Evolutionary conservation across 1,140 invertebrate genomes (phyloP).

Genomic region (Drosophila littoralis): DNA sequence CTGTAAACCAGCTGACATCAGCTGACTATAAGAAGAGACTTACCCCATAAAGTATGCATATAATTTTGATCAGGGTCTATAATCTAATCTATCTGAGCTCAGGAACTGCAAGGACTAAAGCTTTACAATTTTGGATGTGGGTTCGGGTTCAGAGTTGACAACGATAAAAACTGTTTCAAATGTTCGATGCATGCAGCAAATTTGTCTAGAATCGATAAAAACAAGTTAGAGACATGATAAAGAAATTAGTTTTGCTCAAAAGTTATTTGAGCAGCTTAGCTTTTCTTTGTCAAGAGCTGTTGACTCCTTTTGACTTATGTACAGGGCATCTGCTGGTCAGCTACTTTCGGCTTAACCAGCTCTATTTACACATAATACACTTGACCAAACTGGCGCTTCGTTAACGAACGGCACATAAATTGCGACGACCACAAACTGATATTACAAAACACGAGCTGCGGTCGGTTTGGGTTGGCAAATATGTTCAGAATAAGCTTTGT

Average conservation of each 20-base stretch:
- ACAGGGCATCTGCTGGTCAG: not conserved
- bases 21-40: no score
- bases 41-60: no score
- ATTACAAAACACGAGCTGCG: constrained; percentile 2
- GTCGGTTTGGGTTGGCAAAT: constrained; percentile 7
- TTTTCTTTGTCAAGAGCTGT: no score
- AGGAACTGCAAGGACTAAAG: no score
- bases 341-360: not conserved
- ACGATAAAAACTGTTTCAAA: no score
- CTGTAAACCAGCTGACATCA: not conserved
- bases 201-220: no score
- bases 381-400: constrained; percentile 16
- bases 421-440: constrained; percentile 9
- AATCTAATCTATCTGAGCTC: not conserved
- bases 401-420: constrained; percentile 24
- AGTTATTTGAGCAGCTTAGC: no score
- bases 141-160: no score
- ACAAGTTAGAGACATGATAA: not conserved
- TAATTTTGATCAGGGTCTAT: no score
- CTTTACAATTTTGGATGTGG: no score
- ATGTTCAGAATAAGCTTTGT: not conserved
- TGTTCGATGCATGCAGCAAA: no score
- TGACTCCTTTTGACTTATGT: not conserved
- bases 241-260: no score
- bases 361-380: constrained; percentile 3